These are phyloP conservation scores for Sphaerophoria taeniata DNA, from an alignment of 2,888 invertebrate genomes.

Conservation along the genomic window DNA sequence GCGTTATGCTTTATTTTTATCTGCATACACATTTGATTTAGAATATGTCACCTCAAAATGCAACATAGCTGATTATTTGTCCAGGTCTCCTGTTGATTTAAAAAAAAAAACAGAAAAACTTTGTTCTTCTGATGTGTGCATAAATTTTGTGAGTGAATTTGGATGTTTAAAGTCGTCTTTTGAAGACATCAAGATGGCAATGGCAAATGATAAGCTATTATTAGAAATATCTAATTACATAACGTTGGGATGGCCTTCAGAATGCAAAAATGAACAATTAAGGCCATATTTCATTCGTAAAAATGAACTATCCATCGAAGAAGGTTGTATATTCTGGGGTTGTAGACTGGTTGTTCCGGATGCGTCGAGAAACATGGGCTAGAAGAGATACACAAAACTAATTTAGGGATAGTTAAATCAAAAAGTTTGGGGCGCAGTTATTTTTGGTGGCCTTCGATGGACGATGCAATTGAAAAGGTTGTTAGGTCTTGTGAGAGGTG, in stretches of 20 bases:
- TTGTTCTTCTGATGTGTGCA: neutral
- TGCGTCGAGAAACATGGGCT: neutral
- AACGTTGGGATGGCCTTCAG: neutral
- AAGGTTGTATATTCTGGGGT: neutral
- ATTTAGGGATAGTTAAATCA: slow-evolving; percentile 72
- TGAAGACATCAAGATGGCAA: neutral
- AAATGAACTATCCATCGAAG: neutral
- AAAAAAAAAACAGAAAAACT: neutral
- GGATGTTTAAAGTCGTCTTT: neutral
- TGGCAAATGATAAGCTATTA: neutral
- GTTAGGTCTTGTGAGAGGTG: slow-evolving; percentile 62
- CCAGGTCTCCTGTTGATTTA: slow-evolving; percentile 23
- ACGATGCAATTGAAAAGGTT: slow-evolving; percentile 74
- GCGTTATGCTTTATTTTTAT: slow-evolving; percentile 65
- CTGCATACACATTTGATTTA: slow-evolving; percentile 62
- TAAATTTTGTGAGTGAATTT: neutral
- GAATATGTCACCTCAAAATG: slow-evolving; percentile 59
- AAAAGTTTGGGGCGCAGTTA: slow-evolving; percentile 72
- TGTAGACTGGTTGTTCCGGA: neutral
- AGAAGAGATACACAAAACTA: slow-evolving; percentile 43
- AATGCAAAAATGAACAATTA: neutral
- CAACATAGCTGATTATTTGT: slow-evolving; percentile 67
- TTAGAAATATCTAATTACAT: slow-evolving; percentile 2
- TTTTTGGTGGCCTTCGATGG: slow-evolving; percentile 75
- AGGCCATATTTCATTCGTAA: neutral